A percentile compares a stretch with the other conserved stretches of the same genome.
Conservation (phyloP, 2,888 invertebrate genomes). For the Apamea crenata region DNA sequence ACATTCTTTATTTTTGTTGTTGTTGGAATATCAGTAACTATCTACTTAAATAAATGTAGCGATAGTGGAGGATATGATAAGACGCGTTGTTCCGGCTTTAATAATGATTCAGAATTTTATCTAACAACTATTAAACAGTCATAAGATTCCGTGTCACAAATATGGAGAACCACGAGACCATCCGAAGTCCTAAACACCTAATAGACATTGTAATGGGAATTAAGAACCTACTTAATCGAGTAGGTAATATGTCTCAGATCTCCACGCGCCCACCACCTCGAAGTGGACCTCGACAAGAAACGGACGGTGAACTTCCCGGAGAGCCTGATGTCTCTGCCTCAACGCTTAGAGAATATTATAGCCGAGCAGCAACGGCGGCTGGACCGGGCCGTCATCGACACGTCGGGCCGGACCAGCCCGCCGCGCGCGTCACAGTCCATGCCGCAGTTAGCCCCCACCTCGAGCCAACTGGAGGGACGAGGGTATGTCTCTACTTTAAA, state of each 20-base stretch:
- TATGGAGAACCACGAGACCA: not conserved
- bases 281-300: slow-evolving; percentile 76
- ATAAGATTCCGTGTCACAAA: not conserved
- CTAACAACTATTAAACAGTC: not conserved
- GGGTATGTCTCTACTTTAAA: slow-evolving; percentile 63
- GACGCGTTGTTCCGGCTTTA: not conserved
- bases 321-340: slow-evolving; percentile 80
- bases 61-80: not conserved
- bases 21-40: not conserved
- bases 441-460: slow-evolving; percentile 77
- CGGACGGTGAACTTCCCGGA: slow-evolving; percentile 83
- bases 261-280: slow-evolving; percentile 69
- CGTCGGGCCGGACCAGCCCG: slow-evolving; percentile 74
- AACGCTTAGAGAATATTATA: slow-evolving; percentile 79
- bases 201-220: not conserved
- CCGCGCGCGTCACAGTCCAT: slow-evolving; percentile 79
- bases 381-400: slow-evolving; percentile 79
- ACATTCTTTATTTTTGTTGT: not conserved
- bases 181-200: not conserved
- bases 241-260: slow-evolving; percentile 70
- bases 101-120: not conserved
- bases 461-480: slow-evolving; percentile 68
- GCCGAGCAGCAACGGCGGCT: slow-evolving; percentile 79
- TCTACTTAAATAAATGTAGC: not conserved
- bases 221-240: not conserved